Conservation (phyloP, 2,797 vertebrate species). For the Tenualosa ilisha region DNA sequence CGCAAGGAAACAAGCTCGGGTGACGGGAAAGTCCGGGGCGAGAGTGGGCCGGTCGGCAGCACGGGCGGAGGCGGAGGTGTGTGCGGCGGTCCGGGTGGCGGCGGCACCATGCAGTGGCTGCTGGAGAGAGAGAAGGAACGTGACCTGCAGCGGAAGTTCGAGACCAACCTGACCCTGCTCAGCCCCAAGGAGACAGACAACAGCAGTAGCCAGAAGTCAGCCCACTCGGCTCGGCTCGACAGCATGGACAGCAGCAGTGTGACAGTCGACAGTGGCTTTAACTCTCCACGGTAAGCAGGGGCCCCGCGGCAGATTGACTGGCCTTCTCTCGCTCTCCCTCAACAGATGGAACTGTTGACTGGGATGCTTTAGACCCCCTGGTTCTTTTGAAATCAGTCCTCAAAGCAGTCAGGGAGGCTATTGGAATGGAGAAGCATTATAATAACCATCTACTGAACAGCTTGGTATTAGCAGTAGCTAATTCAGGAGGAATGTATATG, state of each 20-base stretch:
- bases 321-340: background rate
- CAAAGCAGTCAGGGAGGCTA: background rate
- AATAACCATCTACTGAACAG: background rate
- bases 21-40: conserved; percentile 78
- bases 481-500: background rate
- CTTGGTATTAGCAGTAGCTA: background rate
- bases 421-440: background rate
- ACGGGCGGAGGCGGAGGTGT: conserved; percentile 81
- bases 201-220: conserved; percentile 92
- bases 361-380: background rate
- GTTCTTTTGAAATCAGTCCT: background rate
- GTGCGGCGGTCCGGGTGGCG: conserved; percentile 80
- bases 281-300: conserved; percentile 94
- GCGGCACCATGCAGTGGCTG: conserved; percentile 98
- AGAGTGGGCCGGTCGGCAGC: conserved; percentile 80
- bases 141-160: conserved; percentile 95
- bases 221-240: conserved; percentile 95
- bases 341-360: background rate
- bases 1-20: conserved; percentile 77
- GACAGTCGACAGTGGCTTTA: conserved; percentile 99
- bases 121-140: conserved; percentile 95
- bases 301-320: background rate
- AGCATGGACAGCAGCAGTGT: conserved; percentile 99
- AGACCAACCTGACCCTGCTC: conserved; percentile 96
- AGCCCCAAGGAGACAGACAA: conserved; percentile 96